A percentile compares a stretch with the other conserved stretches of the same genome.
Evolutionary conservation across 2,797 vertebrate species (phyloP).

Genomic region (Agapornis canus): DNA sequence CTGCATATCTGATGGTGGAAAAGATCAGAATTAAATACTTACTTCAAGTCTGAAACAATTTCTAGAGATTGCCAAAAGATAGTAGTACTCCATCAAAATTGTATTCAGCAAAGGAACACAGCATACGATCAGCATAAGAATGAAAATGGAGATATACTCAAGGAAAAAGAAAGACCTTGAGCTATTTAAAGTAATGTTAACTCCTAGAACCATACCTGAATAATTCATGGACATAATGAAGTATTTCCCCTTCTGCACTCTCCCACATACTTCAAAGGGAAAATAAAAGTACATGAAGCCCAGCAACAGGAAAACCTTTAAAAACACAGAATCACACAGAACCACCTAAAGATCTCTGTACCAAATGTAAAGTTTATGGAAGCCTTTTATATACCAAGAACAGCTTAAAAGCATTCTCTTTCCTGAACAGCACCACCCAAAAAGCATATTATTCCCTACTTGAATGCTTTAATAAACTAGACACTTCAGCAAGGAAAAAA

Average conservation of each 20-base stretch:
- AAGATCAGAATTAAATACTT: conserved; percentile 62
- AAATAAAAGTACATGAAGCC: conserved; percentile 52
- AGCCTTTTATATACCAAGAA: conserved; percentile 25
- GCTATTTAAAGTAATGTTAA: conserved; percentile 68
- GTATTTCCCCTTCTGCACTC: conserved; percentile 53
- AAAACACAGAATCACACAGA: conserved; percentile 33
- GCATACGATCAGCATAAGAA: conserved; percentile 40
- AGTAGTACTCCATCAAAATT: conserved; percentile 59
- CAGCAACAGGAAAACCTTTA: conserved; percentile 29
- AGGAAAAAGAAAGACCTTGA: conserved; percentile 64
- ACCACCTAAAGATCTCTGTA: conserved; percentile 12
- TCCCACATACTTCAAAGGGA: conserved; percentile 62
- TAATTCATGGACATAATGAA: conserved; percentile 71
- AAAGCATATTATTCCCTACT: neutral
- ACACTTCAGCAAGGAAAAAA: conserved; percentile 1
- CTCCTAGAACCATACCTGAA: conserved; percentile 57
- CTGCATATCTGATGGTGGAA: conserved; percentile 21
- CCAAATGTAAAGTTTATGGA: conserved; percentile 23
- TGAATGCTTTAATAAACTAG: neutral
- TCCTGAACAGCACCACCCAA: conserved; percentile 8
- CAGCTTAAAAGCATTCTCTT: neutral
- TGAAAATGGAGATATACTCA: conserved; percentile 50
- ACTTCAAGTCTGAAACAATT: conserved; percentile 44
- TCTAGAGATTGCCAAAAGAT: conserved; percentile 32
- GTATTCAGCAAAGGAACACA: conserved; percentile 24